Percentiles rank a stretch among this genome's conserved stretches.
Conservation (phyloP, 2,888 invertebrate species). For the Dastarcus helophoroides region DNA sequence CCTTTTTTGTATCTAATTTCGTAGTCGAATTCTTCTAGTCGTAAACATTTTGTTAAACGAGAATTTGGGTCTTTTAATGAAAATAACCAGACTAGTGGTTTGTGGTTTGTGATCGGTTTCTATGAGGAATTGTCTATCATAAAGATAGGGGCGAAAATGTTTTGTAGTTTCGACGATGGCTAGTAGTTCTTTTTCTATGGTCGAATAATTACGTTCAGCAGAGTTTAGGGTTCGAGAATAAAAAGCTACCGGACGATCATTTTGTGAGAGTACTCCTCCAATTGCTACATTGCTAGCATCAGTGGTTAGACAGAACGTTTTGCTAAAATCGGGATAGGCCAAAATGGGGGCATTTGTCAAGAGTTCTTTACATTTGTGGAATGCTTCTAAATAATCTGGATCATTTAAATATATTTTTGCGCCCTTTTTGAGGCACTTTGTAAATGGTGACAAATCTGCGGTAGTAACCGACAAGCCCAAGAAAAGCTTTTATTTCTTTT, state of each 20-base stretch:
- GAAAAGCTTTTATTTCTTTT: conserved; percentile 17
- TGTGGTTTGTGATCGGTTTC: conserved; percentile 18
- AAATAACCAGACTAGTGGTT: conserved; percentile 16
- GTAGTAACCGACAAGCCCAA: conserved; percentile 14
- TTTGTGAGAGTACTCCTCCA: conserved; percentile 16
- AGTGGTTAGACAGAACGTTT: conserved; percentile 16
- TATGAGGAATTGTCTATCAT: conserved; percentile 14
- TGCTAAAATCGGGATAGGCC: conserved; percentile 16
- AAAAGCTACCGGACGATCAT: conserved; percentile 14
- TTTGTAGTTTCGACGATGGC: conserved; percentile 18
- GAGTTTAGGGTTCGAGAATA: conserved; percentile 17
- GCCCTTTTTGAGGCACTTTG: conserved; percentile 15
- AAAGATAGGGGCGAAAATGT: conserved; percentile 18
- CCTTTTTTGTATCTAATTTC: conserved; percentile 12
- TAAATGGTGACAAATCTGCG: conserved; percentile 15
- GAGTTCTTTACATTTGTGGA: conserved; percentile 16
- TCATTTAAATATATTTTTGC: conserved; percentile 10
- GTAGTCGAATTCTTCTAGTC: conserved; percentile 13
- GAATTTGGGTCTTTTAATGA: conserved; percentile 14
- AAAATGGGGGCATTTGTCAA: conserved; percentile 17
- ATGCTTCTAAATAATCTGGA: conserved; percentile 12
- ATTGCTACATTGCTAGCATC: conserved; percentile 16
- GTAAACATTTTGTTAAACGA: conserved; percentile 8
- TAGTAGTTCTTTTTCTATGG: conserved; percentile 16
- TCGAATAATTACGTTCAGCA: conserved; percentile 17